Base-by-base conservation (phyloP, 2,113 vertebrate genomes). In the Spermophilus dauricus region DNA sequence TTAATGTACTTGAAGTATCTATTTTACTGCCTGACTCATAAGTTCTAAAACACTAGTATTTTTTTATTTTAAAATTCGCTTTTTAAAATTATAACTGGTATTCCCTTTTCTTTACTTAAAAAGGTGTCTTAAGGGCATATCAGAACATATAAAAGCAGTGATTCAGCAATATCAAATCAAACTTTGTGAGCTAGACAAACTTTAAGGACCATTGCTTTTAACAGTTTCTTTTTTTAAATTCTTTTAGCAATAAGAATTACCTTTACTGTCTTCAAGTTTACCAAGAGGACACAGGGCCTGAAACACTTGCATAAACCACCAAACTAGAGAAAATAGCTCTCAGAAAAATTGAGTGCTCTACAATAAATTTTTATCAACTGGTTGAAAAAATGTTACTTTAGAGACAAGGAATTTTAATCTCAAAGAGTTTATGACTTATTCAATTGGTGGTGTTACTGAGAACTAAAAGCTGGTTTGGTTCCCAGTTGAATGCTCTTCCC, bases 391-490 rank as follows among this genome's bases (percentile, higher is more conserved):
- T 72, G 39, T 48, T 72, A 17, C 67, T 95, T 86, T 93, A 76
- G 20, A 95, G 58, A 81, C 0, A 12, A 95, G 61, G 26, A 70
- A 69, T 90, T 80, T 81, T 76, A 70, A 87, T 81, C 70, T 95
- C 51, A 85, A n/a, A 69, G 70, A 82, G 14, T 76, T 81, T 84
- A n/a, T 86, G 51, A 70, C 86, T 82, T 86, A 37, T 37, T 56
- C 80, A 85, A 1, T 34, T 82, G 65, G 61, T 89, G 45, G 37
- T 92, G 67, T 32, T 80, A 85, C 70, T 92, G 48, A 94, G 42
- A 95, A 88, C 42, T 72, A 80, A 92, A 94, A 96, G 42, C 77
- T 84, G 58, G 56, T 85, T 80, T 90, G 77, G 73, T 82, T 96
- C 77, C n/a, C 48, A 73, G 26, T 63, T 89, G 51, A 93, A 95